These are phyloP conservation scores for Rhabdornis inornatus DNA, from an alignment of 2,113 vertebrate genomes.

Conservation along the genomic window DNA sequence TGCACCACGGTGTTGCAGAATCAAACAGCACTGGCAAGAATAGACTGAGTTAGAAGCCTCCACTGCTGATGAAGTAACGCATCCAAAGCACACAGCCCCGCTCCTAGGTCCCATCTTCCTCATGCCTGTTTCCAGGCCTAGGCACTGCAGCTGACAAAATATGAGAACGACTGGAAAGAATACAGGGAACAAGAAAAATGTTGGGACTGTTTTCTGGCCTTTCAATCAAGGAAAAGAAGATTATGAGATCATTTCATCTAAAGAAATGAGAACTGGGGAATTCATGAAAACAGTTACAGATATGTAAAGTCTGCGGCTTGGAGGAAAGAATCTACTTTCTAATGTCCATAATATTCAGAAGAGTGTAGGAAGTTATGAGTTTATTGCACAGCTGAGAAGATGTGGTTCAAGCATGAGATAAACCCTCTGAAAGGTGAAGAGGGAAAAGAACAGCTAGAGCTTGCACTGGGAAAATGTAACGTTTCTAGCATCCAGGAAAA, in stretches of 20 bases:
- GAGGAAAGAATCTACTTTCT: neutral
- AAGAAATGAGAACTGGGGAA: neutral
- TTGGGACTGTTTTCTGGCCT: neutral
- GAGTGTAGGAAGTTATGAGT: neutral
- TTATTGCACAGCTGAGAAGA: neutral
- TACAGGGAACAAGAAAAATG: neutral
- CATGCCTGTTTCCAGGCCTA: neutral
- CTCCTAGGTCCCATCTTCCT: neutral
- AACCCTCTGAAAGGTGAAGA: neutral
- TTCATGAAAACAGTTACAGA: neutral
- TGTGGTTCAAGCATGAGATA: neutral
- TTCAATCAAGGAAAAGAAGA: neutral
- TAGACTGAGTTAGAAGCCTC: neutral
- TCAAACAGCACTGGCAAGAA: neutral
- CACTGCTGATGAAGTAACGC: neutral
- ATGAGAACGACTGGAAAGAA: neutral
- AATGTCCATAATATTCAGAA: neutral
- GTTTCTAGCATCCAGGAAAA: neutral
- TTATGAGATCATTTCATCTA: neutral
- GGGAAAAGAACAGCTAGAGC: neutral
- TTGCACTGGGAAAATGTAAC: neutral
- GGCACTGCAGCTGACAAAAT: neutral
- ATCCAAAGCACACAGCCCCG: neutral
- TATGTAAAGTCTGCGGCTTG: neutral
- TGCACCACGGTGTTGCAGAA: rapidly evolving